These are phyloP conservation scores for Malachius bipustulatus DNA, from an alignment of 2,888 invertebrate species.

Conservation along the genomic window DNA sequence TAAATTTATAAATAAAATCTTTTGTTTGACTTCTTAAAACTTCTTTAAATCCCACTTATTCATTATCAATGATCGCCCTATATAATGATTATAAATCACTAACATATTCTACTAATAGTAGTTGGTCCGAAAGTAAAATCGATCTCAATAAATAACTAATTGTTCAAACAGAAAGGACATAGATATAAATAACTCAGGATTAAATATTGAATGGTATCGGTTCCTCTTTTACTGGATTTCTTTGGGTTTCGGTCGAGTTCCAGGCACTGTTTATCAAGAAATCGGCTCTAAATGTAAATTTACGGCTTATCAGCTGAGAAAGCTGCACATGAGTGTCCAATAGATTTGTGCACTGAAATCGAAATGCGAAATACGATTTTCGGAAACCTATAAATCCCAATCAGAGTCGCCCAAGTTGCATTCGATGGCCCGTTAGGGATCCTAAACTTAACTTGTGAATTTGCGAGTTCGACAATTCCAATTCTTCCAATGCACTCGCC, in stretches of 20 bases:
- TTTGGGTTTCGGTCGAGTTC: background rate
- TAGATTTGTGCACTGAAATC: slow-evolving; percentile 21
- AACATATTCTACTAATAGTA: no score
- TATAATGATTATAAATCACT: no score
- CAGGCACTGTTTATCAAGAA: slow-evolving; percentile 4
- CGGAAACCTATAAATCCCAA: slow-evolving; percentile 31
- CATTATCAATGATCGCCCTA: no score
- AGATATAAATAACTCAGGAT: slow-evolving; percentile 1
- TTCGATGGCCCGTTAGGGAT: slow-evolving; percentile 24
- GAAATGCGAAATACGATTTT: slow-evolving; percentile 28
- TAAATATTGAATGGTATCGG: background rate
- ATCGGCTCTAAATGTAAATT: slow-evolving; percentile 9
- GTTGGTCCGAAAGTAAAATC: no score
- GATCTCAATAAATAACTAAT: slow-evolving; percentile 1
- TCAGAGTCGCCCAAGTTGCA: slow-evolving; percentile 30
- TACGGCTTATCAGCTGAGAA: slow-evolving; percentile 11
- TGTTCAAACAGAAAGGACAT: background rate
- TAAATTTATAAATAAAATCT: no score
- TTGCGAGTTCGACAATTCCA: slow-evolving; percentile 22
- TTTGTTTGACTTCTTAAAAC: no score
- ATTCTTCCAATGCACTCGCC: no score
- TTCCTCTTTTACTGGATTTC: background rate
- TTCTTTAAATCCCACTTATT: no score
- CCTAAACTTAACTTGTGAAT: slow-evolving; percentile 22
- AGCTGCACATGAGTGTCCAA: slow-evolving; percentile 18